These are phyloP conservation scores for Telenomus remus DNA, from an alignment of 1,140 invertebrate species.

Conservation along the genomic window DNA sequence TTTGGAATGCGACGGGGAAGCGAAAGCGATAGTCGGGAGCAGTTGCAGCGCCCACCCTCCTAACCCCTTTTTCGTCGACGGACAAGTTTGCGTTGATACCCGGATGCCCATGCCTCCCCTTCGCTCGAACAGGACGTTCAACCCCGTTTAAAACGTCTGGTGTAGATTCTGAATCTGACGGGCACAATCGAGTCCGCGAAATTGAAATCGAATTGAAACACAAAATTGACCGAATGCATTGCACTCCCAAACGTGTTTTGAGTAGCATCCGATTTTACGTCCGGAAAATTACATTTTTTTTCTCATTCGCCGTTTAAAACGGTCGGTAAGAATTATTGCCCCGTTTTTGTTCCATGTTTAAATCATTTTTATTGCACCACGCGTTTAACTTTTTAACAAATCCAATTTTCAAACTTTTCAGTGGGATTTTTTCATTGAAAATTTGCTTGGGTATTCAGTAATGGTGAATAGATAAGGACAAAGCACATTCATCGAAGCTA, in stretches of 20 bases:
- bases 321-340: no score
- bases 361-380: no score
- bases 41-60: constrained; percentile 15
- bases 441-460: no score
- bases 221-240: constrained; percentile 43
- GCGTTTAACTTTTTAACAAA: no score
- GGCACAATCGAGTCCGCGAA: constrained; percentile 38
- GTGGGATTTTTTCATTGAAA: no score
- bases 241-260: not conserved
- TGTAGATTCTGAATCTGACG: constrained; percentile 46
- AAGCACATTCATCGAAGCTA: not conserved
- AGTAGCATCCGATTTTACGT: constrained; percentile 9
- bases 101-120: not conserved
- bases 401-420: no score
- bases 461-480: not conserved
- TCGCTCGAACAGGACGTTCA: constrained; percentile 31
- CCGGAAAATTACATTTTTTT: constrained; percentile 14
- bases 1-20: constrained; percentile 40
- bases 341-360: no score
- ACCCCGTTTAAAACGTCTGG: constrained; percentile 43
- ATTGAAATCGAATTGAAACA: constrained; percentile 52
- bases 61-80: constrained; percentile 15
- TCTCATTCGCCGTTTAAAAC: not conserved
- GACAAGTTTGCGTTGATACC: constrained; percentile 33
- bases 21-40: constrained; percentile 30